Conservation (phyloP, 2,888 invertebrate genomes). For the Agrochola litura region DNA sequence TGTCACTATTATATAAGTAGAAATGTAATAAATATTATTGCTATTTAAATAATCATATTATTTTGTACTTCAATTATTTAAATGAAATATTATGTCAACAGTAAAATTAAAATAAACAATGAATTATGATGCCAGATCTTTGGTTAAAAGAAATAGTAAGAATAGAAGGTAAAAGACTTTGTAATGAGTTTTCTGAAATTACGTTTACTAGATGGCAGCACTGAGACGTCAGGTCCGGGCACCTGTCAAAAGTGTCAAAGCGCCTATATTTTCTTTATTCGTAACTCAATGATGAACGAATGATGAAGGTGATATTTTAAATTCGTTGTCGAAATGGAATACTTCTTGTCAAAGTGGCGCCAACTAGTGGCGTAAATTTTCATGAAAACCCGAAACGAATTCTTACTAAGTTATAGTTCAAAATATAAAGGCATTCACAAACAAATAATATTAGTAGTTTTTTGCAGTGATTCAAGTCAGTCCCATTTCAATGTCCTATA, state of each 20-base stretch:
- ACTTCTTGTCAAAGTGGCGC: too few species aligned
- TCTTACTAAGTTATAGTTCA: not conserved
- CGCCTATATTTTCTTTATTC: too few species aligned
- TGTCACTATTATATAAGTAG: not conserved
- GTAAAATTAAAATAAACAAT: not conserved
- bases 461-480: not conserved
- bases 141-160: conserved; percentile 8
- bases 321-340: too few species aligned
- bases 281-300: too few species aligned
- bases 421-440: not conserved
- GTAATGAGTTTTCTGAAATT: too few species aligned
- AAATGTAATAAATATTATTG: too few species aligned
- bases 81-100: not conserved
- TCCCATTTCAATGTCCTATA: not conserved
- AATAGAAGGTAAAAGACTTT: not conserved
- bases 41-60: not conserved
- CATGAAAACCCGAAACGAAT: too few species aligned
- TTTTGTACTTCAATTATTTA: not conserved
- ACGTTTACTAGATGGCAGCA: too few species aligned
- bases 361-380: too few species aligned
- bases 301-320: too few species aligned
- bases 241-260: not conserved
- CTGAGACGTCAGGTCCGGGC: too few species aligned
- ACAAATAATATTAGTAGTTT: conserved; percentile 1
- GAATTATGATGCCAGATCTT: conserved; percentile 2